phyloP scores from a whole-genome alignment of 2,113 vertebrate species.

The Silurus asotus region DNA sequence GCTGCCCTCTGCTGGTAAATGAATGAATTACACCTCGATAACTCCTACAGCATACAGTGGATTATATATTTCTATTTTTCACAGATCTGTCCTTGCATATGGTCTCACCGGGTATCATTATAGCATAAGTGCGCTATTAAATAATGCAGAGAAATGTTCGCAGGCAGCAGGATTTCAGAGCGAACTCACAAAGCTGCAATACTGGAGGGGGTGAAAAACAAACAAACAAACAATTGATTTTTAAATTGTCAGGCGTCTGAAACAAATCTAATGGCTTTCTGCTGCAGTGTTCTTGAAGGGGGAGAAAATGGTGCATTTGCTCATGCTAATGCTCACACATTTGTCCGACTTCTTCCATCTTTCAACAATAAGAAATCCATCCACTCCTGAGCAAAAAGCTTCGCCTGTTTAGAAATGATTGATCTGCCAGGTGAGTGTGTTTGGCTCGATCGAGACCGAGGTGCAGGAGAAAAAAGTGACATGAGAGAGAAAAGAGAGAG shows the following conservation, averaged over 20 bases:
- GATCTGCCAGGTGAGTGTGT: slow-evolving; percentile 37
- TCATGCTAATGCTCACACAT: neutral
- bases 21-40: neutral
- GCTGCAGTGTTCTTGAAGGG: slow-evolving; percentile 1
- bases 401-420: slow-evolving; percentile 34
- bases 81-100: slow-evolving; percentile 12
- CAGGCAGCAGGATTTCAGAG: slow-evolving; percentile 6
- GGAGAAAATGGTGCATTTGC: neutral
- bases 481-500: neutral
- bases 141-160: slow-evolving; percentile 7
- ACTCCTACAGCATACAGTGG: neutral
- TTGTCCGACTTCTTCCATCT: neutral
- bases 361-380: slow-evolving; percentile 31
- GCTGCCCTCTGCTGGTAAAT: slow-evolving; percentile 54
- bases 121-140: slow-evolving; percentile 17
- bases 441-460: slow-evolving; percentile 32
- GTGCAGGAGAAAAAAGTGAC: neutral
- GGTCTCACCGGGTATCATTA: slow-evolving; percentile 24
- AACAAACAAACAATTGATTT: slow-evolving; percentile 4
- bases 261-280: slow-evolving; percentile 10
- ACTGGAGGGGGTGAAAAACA: neutral
- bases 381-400: slow-evolving; percentile 24
- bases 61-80: slow-evolving; percentile 20
- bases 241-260: neutral
- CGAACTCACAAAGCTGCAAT: neutral